A percentile compares a stretch with the other conserved stretches of the same genome.
These are phyloP conservation scores for Leptestheria dahalacensis DNA, from an alignment of 1,140 invertebrate genomes.

Conservation along the genomic window DNA sequence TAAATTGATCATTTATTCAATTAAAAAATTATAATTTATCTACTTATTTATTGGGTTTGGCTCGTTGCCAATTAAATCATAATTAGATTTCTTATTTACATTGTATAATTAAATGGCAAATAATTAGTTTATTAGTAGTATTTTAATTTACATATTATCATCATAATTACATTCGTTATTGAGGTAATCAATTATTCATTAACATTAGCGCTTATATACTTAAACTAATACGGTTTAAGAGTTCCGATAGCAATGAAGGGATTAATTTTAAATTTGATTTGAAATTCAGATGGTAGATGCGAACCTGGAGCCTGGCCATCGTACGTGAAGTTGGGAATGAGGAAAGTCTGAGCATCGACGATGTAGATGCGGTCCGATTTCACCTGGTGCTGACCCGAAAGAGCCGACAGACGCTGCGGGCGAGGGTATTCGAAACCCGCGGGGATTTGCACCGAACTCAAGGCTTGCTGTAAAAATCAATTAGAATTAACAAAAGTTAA, in stretches of 20 bases:
- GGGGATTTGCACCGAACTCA: conserved; percentile 69
- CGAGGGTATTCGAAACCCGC: conserved; percentile 59
- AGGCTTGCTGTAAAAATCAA: conserved; percentile 39
- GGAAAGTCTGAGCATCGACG: conserved; percentile 75
- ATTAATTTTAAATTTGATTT: not conserved
- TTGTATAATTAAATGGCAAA: too few relatives aligned
- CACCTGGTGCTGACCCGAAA: conserved; percentile 67
- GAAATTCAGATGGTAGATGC: conserved; percentile 7
- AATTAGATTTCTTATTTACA: too few relatives aligned
- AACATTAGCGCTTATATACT: too few relatives aligned
- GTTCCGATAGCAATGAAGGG: not conserved
- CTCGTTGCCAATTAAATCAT: too few relatives aligned
- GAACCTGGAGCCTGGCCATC: conserved; percentile 78
- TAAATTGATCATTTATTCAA: too few relatives aligned
- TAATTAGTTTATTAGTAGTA: too few relatives aligned
- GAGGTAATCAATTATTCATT: too few relatives aligned
- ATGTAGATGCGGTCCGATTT: conserved; percentile 69
- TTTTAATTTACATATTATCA: too few relatives aligned
- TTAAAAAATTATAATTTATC: too few relatives aligned
- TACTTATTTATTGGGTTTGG: too few relatives aligned
- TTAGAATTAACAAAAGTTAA: not conserved
- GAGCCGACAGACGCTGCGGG: conserved; percentile 56
- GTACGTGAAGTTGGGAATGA: conserved; percentile 72
- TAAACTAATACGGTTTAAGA: too few relatives aligned
- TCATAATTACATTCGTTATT: too few relatives aligned